Evolutionary conservation across 2,888 invertebrate species (phyloP).

Genomic region (Nomada fabriciana): DNA sequence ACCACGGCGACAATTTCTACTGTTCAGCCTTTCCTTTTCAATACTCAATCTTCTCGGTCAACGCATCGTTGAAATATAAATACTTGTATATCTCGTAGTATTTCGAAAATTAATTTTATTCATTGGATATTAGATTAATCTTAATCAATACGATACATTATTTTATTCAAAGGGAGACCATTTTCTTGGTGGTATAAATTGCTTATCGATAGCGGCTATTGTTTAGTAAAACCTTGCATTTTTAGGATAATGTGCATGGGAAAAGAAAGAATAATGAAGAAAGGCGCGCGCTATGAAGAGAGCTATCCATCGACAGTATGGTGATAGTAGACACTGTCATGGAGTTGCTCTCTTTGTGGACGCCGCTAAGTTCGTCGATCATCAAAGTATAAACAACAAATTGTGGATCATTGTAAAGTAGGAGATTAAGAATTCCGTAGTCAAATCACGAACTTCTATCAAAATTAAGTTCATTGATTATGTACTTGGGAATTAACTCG

Average conservation of each 20-base stretch:
- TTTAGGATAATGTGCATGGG: neutral
- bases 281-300: slow-evolving; percentile 91
- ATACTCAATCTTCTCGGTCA: slow-evolving; percentile 15
- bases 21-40: slow-evolving; percentile 22
- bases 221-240: neutral
- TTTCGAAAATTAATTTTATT: neutral
- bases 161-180: neutral
- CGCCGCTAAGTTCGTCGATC: slow-evolving; percentile 88
- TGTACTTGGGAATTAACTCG: neutral
- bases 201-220: neutral
- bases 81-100: neutral
- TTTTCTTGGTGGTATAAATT: neutral
- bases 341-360: slow-evolving; percentile 99
- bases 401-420: no score
- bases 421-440: no score
- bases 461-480: no score
- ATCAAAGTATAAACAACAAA: neutral
- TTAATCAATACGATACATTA: neutral
- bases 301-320: slow-evolving; percentile 99
- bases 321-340: slow-evolving; percentile 97
- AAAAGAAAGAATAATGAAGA: neutral
- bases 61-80: neutral
- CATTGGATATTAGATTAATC: neutral
- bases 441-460: no score
- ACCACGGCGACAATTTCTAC: slow-evolving; percentile 49